Base-by-base conservation (phyloP, 2,888 invertebrate species). In the Drosophila imparisetae region DNA sequence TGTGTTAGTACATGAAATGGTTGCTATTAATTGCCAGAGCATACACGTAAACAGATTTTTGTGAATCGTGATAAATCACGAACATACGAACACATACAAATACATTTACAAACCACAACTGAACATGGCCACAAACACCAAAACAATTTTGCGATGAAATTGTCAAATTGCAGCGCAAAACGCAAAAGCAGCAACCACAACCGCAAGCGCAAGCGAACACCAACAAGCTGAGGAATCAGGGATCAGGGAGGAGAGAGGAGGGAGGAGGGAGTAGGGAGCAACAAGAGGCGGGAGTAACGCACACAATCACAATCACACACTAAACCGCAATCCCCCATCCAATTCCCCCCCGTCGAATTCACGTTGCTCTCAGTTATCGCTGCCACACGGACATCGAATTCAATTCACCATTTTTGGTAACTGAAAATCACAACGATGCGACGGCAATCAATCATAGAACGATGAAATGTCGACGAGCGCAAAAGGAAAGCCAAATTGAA, bases 391-490 rank as follows among this genome's bases (percentile, higher is more conserved):
- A 62, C 81, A 66, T 36, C 61, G 72, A 85, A 81, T 89, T 89
- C 76, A 90, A 90, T 90, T 86, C 84, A 83, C 80, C 73, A 88
- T 88, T 90, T 90, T 87, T 71, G 90, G 73, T 75, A 64, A 77
- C 72, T 69, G 80, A 85, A 90, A 90, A 85, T 85, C 90, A 88
- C 67, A 70, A 72, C 78, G 75, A 83, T 75, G 73, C 84, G 75
- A 86, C 75, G 73, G 90, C 91, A 91, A 88, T 88, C 90, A 91
- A 91, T 88, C 91, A 88, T 90, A 86, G 80, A 90, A 80, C 77
- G 89, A 83, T 88, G 90, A 88, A 85, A 88, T 70, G 77, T 88
- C 86, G 77, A 74, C 70, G 66, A 63, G 63, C 48, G 76, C 63
- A 40, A 68, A 68, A 52, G n/a, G 53, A 63, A 40, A 61, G 62